A percentile compares a stretch with the other conserved stretches of the same genome.
These are phyloP conservation scores for Esox masquinongy DNA, from an alignment of 2,797 vertebrate genomes.

Conservation along the genomic window DNA sequence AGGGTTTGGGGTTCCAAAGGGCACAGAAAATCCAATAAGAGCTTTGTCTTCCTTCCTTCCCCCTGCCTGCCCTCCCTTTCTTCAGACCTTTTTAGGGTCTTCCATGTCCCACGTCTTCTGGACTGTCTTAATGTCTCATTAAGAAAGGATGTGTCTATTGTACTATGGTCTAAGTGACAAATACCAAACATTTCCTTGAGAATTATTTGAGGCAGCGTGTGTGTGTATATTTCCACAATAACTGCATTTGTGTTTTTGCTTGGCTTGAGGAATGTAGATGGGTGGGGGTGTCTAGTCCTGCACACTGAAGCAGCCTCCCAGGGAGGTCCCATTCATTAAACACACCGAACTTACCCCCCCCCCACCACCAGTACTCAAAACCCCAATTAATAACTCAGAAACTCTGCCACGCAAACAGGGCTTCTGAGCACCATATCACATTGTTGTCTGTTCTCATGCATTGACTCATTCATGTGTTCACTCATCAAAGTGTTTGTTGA, in stretches of 20 bases:
- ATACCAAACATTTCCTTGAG: background rate
- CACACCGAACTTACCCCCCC: background rate
- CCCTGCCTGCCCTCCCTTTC: background rate
- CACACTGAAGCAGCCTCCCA: background rate
- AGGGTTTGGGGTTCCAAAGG: background rate
- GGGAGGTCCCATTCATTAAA: constrained; percentile 2
- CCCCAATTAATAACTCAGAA: background rate
- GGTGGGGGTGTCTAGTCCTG: background rate
- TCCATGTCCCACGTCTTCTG: background rate
- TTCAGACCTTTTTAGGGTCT: background rate
- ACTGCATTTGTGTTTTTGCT: background rate
- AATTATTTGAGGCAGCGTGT: background rate
- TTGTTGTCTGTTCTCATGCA: background rate
- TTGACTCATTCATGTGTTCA: background rate
- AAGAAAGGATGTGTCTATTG: background rate
- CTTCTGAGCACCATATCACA: background rate
- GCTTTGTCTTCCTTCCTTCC: background rate
- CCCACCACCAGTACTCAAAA: background rate
- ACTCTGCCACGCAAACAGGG: background rate
- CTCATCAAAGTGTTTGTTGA: background rate
- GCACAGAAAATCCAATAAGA: background rate
- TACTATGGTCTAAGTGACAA: background rate
- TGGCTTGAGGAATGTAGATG: background rate
- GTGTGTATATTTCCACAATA: background rate
- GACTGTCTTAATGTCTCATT: background rate